Percentiles rank a stretch among this genome's conserved stretches.
Evolutionary conservation across 2,797 vertebrate genomes (phyloP).

Genomic region (Podargus strigoides): DNA sequence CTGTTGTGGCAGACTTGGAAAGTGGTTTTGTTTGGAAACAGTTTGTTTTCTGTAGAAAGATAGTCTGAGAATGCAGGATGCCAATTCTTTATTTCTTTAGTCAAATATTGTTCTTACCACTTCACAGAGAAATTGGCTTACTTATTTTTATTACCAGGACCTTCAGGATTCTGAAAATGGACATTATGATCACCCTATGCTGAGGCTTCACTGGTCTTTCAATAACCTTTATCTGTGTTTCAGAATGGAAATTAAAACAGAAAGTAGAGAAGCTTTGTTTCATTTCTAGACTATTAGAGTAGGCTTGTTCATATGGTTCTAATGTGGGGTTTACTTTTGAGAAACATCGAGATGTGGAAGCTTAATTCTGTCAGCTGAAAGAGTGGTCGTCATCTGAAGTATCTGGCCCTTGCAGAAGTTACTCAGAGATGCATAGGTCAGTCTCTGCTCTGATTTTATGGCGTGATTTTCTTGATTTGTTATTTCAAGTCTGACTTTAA

Average conservation of each 20-base stretch:
- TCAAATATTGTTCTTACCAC: neutral
- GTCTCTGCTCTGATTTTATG: neutral
- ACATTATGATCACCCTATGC: neutral
- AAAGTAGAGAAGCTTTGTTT: neutral
- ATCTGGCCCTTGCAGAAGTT: neutral
- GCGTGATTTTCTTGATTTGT: neutral
- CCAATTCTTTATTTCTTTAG: neutral
- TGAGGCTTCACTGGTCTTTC: neutral
- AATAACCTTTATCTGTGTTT: neutral
- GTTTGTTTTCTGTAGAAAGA: neutral
- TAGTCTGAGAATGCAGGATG: neutral
- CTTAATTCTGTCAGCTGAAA: neutral
- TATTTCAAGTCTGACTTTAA: neutral
- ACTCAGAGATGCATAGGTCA: neutral
- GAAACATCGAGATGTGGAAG: neutral
- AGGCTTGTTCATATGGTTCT: neutral
- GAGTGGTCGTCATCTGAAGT: neutral
- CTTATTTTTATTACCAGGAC: neutral
- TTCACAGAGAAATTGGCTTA: neutral
- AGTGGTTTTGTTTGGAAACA: neutral
- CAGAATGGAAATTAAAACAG: neutral
- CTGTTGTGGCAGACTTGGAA: neutral
- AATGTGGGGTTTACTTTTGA: neutral
- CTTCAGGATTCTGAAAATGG: neutral
- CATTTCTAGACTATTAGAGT: neutral